These are phyloP conservation scores for Amorpha juglandis DNA, from an alignment of 2,888 invertebrate genomes.

Conservation along the genomic window DNA sequence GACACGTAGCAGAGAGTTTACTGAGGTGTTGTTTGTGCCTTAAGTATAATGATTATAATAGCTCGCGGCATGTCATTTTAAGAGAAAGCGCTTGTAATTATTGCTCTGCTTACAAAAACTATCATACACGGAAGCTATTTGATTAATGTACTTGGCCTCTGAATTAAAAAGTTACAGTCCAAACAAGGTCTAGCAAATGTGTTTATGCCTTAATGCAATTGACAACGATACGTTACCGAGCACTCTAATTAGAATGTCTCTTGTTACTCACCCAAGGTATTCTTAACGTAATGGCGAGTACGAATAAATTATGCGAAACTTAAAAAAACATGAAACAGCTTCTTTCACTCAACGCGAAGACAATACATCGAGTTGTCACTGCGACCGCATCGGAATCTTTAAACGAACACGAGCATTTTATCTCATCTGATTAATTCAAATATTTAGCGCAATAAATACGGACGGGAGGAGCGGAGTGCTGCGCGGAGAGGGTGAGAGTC, in stretches of 20 bases:
- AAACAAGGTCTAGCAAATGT: background rate
- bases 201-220: background rate
- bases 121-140: no score
- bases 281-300: slow-evolving; percentile 13
- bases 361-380: slow-evolving; percentile 82
- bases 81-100: no score
- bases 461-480: slow-evolving; percentile 47
- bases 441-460: slow-evolving; percentile 83
- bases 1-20: no score
- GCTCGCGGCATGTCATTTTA: no score
- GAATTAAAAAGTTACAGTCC: background rate
- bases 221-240: background rate
- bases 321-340: slow-evolving; percentile 65
- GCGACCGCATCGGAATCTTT: slow-evolving; percentile 81
- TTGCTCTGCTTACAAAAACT: no score
- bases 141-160: background rate
- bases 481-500: slow-evolving; percentile 53
- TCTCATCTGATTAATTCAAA: slow-evolving; percentile 84
- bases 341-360: slow-evolving; percentile 74
- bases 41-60: no score
- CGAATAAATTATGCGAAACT: slow-evolving; percentile 41
- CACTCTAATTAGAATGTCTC: background rate
- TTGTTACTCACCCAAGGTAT: background rate
- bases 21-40: no score
- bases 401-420: slow-evolving; percentile 79